Evolutionary conservation across 2,113 vertebrate genomes (phyloP).

Genomic region (Dunckerocampus dactyliophorus): DNA sequence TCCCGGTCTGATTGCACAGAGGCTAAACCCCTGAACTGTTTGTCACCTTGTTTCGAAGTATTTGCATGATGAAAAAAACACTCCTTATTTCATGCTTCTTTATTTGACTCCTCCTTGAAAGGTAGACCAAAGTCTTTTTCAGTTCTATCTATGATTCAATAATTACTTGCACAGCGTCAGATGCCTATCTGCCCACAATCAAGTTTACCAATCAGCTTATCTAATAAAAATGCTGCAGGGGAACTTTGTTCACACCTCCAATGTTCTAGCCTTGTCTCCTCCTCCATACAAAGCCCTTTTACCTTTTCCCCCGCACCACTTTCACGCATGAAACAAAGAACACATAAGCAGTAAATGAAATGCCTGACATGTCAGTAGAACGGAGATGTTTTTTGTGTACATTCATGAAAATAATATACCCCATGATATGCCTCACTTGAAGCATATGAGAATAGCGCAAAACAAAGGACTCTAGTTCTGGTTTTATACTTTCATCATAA

Average conservation of each 20-base stretch:
- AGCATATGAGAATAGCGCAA: not conserved
- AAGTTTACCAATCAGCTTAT: slow-evolving; percentile 56
- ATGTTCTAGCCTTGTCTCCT: slow-evolving; percentile 38
- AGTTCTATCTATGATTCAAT: slow-evolving; percentile 44
- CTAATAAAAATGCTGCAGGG: slow-evolving; percentile 43
- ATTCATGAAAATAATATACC: too few relatives aligned
- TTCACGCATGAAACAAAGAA: slow-evolving; percentile 27
- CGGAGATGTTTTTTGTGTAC: too few relatives aligned
- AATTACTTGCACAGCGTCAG: slow-evolving; percentile 45
- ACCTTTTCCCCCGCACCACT: slow-evolving; percentile 36
- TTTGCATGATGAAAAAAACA: slow-evolving; percentile 17
- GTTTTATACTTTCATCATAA: not conserved
- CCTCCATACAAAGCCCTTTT: slow-evolving; percentile 12
- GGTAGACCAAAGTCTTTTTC: slow-evolving; percentile 28
- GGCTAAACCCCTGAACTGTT: slow-evolving; percentile 2
- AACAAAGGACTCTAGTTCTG: not conserved
- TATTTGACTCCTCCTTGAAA: slow-evolving; percentile 17
- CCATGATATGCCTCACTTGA: not conserved
- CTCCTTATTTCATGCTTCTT: slow-evolving; percentile 10
- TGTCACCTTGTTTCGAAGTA: slow-evolving; percentile 9
- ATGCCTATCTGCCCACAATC: slow-evolving; percentile 58
- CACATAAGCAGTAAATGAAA: too few relatives aligned
- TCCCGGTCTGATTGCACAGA: not conserved
- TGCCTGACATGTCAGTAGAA: too few relatives aligned
- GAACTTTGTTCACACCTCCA: slow-evolving; percentile 48